Base-by-base conservation (phyloP, 2,888 invertebrate species). In the Laothoe populi region DNA sequence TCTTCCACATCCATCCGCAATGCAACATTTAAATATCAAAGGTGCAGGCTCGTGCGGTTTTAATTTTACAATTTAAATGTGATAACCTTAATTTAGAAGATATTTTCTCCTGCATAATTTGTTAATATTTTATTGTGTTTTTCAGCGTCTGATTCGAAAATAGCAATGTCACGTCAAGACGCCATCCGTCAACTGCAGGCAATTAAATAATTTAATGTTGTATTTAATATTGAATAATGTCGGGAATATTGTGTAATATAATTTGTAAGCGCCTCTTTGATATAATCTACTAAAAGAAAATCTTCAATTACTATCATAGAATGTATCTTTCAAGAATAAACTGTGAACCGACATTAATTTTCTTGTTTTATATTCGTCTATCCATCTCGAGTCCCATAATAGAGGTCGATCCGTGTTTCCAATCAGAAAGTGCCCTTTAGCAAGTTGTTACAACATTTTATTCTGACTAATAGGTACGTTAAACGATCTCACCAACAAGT, bases 91-190 rank as follows among this genome's bases (percentile, higher is more conserved):
- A n/a, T n/a, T n/a, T n/a, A n/a, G n/a, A n/a, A n/a, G n/a, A n/a
- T n/a, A n/a, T n/a, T n/a, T n/a, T n/a, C 2, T 1, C 19, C 44
- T 8, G 19, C 8, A 16, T 19, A 19, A 44, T 16, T n/a, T n/a
- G n/a, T n/a, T n/a, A n/a, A 11, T 11, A 23, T 21, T 45, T 46
- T 1, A 4, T 21, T 62, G 49, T 38, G 0, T 40, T 57, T 81
- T 83, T 13, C 78, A 92, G 91, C 83, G 60, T 88, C 87, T 80
- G 75, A 82, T 0, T 76, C 87, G 0, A 84, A 88, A 66, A 80
- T 90, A 21, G 90, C 90, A 13, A 81, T 86, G 73, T 92, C 91
- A 23, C 86, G 88, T 19, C 84, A 88, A 68, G 91, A 92, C 61
- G 92, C 92, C 1, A 85, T 92, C 23, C 83, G 83, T 61, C 88